Evolutionary conservation across 2,113 vertebrate species (phyloP), one percentile per base, ranked within the genome.

Genomic region (Dasyprocta punctata): DNA sequence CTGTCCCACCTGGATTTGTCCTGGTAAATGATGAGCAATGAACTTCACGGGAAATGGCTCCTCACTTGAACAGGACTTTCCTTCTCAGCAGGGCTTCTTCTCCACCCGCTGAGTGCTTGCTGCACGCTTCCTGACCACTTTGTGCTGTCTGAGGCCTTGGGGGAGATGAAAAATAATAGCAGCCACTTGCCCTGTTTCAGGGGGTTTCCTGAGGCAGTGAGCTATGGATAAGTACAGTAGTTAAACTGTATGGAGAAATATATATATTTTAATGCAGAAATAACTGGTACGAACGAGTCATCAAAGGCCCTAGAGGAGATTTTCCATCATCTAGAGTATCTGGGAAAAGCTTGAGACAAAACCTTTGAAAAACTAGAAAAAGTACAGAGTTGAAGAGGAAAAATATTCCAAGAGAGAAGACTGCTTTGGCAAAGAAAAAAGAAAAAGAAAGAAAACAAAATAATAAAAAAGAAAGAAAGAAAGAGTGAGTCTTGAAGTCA

Each of bases 291-390:
- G 65, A 54, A 52, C 41, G 92, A 96, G 47, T 88, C 78, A 77
- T 63, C 75, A 95, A 84, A 75, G 69, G 1, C 10, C 28, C 30
- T 36, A 52, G 2, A 77, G 61, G 73, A 86, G 80, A n/a, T 26
- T 58, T 85, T 63, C n/a, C 44, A 61, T 91, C 26, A 65, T 56
- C 22, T 86, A 47, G 33, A 47, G 7, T 67, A 56, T 52, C 85
- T 20, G 20, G 16, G 30, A 36, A 47, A 81, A 36, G 4, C 71
- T 52, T 96, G 75, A n/a, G 33, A 82, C 78, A 44, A 93, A 96
- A 96, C 13, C 36, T 92, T 94, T 86, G 65, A 54, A 87, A 96
- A 95, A n/a, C 49, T 33, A 89, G 61, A 67, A 16, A 94, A 4
- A 80, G 4, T 84, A 36, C 0, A 7, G 78, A 84, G 5, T 73